Conservation (phyloP, 2,888 invertebrate genomes). For the Erebia palarica region DNA sequence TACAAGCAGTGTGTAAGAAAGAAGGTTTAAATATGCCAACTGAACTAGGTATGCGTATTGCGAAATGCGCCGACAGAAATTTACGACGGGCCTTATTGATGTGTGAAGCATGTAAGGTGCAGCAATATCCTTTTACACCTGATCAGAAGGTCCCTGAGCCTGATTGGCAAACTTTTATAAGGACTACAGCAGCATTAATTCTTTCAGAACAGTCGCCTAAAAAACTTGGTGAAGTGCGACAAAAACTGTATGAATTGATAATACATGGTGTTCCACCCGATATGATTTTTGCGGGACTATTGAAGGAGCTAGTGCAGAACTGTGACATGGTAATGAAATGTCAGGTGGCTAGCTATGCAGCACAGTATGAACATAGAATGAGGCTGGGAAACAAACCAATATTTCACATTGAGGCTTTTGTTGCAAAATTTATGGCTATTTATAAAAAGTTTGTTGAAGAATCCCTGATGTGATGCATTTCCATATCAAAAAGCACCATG, state of each 20-base stretch:
- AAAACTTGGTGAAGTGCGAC: constrained; percentile 91
- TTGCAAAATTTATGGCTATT: constrained; percentile 97
- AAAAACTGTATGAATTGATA: constrained; percentile 95
- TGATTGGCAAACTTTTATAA: constrained; percentile 96
- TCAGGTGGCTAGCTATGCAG: constrained; percentile 92
- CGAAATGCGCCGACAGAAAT: constrained; percentile 92
- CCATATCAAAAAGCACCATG: no score
- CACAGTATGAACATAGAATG: constrained; percentile 95
- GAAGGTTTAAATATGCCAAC: constrained; percentile 90
- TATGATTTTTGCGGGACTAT: constrained; percentile 93
- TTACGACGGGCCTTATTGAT: constrained; percentile 95
- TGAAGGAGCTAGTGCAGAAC: constrained; percentile 92
- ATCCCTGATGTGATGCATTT: constrained; percentile 60
- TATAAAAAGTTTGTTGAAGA: constrained; percentile 94
- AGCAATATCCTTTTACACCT: constrained; percentile 92
- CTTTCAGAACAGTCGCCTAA: constrained; percentile 93
- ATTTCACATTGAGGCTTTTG: constrained; percentile 98
- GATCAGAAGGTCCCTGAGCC: constrained; percentile 92
- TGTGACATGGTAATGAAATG: constrained; percentile 95
- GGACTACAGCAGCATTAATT: constrained; percentile 93
- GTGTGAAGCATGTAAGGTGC: constrained; percentile 96
- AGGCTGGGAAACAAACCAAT: constrained; percentile 96
- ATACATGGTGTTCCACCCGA: constrained; percentile 97
- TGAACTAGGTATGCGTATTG: constrained; percentile 89
- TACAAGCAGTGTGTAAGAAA: constrained; percentile 88